phyloP scores from a whole-genome alignment of 2,888 invertebrate species.

The Drosophila fungiperda region DNA sequence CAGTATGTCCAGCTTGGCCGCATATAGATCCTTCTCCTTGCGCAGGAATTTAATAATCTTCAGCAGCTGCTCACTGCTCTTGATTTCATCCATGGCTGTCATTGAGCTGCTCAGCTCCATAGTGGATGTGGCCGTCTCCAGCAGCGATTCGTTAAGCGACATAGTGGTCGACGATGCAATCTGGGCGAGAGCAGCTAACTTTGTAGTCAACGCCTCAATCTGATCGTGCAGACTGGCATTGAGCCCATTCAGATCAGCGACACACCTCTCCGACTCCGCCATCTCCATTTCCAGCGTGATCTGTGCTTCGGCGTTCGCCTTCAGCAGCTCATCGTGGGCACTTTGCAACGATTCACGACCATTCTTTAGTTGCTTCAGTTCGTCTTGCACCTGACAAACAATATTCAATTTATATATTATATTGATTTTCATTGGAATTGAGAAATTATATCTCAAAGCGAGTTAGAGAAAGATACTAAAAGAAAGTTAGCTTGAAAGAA shows the following conservation, averaged over 20 bases:
- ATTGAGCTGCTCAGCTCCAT: conserved; percentile 86
- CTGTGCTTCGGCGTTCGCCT: conserved; percentile 88
- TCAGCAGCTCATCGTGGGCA: conserved; percentile 88
- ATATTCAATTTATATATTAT: neutral
- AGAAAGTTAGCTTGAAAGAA: neutral
- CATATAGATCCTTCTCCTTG: conserved; percentile 95
- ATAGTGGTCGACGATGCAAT: conserved; percentile 23
- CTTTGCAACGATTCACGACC: conserved; percentile 88
- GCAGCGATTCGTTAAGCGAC: conserved; percentile 80
- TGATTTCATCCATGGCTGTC: conserved; percentile 89
- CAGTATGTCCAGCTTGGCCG: conserved; percentile 93
- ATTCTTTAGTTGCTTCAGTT: conserved; percentile 88
- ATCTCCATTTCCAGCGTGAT: conserved; percentile 88
- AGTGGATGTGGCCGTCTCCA: conserved; percentile 23
- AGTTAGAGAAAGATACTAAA: neutral
- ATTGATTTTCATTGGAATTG: neutral
- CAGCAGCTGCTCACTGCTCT: conserved; percentile 90
- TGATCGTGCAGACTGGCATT: conserved; percentile 93
- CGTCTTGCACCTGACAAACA: conserved; percentile 86
- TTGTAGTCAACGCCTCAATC: conserved; percentile 92
- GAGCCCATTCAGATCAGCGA: conserved; percentile 91
- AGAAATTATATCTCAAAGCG: too few relatives aligned
- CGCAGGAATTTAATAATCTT: conserved; percentile 95
- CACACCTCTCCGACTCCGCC: conserved; percentile 88
- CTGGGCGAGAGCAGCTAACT: conserved; percentile 86